These are phyloP conservation scores for Ips typographus DNA, from an alignment of 1,140 invertebrate genomes.

Conservation along the genomic window DNA sequence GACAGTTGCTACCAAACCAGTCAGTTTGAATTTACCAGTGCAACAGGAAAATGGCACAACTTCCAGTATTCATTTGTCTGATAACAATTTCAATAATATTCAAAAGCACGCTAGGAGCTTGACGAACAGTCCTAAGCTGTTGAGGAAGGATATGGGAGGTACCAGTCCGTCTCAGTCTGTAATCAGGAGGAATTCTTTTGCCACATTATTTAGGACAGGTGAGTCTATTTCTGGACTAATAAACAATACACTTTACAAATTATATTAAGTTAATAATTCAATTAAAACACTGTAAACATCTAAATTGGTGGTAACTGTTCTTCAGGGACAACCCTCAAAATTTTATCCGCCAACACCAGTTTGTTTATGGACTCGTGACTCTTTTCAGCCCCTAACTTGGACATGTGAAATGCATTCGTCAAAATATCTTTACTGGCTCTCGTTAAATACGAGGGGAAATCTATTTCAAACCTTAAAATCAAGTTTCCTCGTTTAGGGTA, in stretches of 20 bases:
- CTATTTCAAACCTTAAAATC: slow-evolving; percentile 58
- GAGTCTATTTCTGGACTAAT: neutral
- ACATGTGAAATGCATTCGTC: slow-evolving; percentile 53
- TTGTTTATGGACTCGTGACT: slow-evolving; percentile 53
- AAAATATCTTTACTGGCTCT: slow-evolving; percentile 54
- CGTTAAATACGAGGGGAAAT: slow-evolving; percentile 59
- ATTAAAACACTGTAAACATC: too few species aligned
- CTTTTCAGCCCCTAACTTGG: slow-evolving; percentile 42
- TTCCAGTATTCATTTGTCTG: neutral
- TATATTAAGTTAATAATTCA: too few species aligned
- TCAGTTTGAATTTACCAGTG: slow-evolving; percentile 14
- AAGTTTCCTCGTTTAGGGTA: slow-evolving; percentile 56
- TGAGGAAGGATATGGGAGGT: slow-evolving; percentile 53
- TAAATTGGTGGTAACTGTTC: slow-evolving; percentile 45
- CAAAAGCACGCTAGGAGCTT: slow-evolving; percentile 43
- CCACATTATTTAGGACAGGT: slow-evolving; percentile 65
- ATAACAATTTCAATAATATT: slow-evolving; percentile 10
- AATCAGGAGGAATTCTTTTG: slow-evolving; percentile 76
- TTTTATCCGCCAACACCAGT: slow-evolving; percentile 54
- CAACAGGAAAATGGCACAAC: slow-evolving; percentile 33
- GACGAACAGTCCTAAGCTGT: slow-evolving; percentile 48
- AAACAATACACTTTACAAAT: too few species aligned
- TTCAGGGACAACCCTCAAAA: slow-evolving; percentile 49
- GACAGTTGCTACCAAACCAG: slow-evolving; percentile 7
- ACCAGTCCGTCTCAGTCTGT: slow-evolving; percentile 62